Conservation (phyloP, 2,888 invertebrate genomes). For the Phengaris arion region DNA sequence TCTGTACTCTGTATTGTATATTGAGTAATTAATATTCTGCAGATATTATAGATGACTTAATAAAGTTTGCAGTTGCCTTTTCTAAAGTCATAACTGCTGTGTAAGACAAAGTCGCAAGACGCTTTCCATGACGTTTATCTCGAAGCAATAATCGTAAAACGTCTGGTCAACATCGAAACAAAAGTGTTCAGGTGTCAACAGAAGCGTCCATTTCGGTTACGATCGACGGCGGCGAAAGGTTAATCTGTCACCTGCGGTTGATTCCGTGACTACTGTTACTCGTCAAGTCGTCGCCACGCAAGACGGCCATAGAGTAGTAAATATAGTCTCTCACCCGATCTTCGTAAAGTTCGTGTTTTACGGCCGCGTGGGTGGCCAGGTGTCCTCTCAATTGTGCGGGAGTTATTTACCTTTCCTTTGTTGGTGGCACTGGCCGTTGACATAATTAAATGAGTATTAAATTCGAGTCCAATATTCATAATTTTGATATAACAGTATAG, state of each 20-base stretch:
- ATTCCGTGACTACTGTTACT: conserved; percentile 41
- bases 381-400: conserved; percentile 10
- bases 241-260: conserved; percentile 70
- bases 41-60: too few relatives aligned
- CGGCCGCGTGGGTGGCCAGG: conserved; percentile 5
- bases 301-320: conserved; percentile 5
- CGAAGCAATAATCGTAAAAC: conserved; percentile 55
- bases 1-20: too few relatives aligned
- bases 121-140: conserved; percentile 63
- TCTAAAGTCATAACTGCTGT: conserved; percentile 41
- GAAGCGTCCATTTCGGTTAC: conserved; percentile 52
- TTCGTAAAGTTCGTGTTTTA: neutral
- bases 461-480: neutral
- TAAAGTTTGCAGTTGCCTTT: neutral
- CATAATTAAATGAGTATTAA: neutral
- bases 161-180: conserved; percentile 56
- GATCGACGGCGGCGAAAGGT: conserved; percentile 63
- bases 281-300: neutral
- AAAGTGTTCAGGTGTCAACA: conserved; percentile 54
- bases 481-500: neutral
- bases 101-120: conserved; percentile 49
- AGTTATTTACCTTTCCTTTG: conserved; percentile 7
- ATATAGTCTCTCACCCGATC: neutral
- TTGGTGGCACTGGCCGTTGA: neutral
- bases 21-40: too few relatives aligned